Base-by-base conservation (phyloP, 2,797 vertebrate species). In the Tamandua tetradactyla region DNA sequence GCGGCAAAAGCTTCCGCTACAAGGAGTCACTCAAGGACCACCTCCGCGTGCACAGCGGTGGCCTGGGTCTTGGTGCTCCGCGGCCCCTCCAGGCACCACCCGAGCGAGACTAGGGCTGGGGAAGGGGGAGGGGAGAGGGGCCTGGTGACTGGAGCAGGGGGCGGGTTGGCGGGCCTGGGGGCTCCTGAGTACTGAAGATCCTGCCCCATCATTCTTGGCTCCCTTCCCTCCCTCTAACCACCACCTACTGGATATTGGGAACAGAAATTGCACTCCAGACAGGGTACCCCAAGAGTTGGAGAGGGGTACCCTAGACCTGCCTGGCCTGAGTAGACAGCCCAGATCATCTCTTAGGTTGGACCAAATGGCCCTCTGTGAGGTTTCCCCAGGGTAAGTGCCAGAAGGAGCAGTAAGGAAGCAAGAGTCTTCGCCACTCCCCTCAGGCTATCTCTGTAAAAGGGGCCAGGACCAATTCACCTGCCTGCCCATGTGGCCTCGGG, bases 21-120 rank as follows among this genome's bases (percentile, higher is more conserved):
- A 98, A 98, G 93, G 98, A 98, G 17, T 98, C 98, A 20, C 98
- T 98, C 96, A 98, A 98, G 96, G 98, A 98, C 88, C 98, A 98
- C 89, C 97, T 98, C 76, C 95, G 98, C 2, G 98, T 98, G 40
- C 98, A 98, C 44, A 94, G 97, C 2, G 75, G 87, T 0, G 98
- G n/a, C 89, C 89, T 91, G 0, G 94, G 12, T n/a, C 96, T 75
- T 17, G 97, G 0, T 2, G 93, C 94, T 82, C 93, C 55, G 6
- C 95, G 96, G 93, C 97, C 7, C 42, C 95, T 30, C 27, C 98
- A 55, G 86, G 93, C 27, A 25, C 76, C 98, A 0, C 96, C 95
- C 0, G 98, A 97, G 1, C 96, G 97, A 17, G 98, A 98, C 2
- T 97, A 98, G 93, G 96, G 92, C 94, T 74, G 93, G 93, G 90